Base-by-base conservation (phyloP, 2,888 invertebrate genomes). In the Phragmatobia fuliginosa region DNA sequence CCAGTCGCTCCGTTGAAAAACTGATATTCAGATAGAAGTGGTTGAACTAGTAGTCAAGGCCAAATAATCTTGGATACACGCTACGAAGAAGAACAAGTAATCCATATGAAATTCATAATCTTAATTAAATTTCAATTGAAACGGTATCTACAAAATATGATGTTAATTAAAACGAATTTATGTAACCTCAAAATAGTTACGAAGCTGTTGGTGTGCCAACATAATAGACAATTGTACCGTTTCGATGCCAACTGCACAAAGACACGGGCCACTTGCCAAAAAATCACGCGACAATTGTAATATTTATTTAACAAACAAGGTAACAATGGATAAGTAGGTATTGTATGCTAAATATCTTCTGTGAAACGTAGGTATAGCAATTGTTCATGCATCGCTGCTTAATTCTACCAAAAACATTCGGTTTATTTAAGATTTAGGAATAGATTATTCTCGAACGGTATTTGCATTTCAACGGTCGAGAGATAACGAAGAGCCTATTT, bases 241-340 rank as follows among this genome's bases (percentile, higher is more conserved):
- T 63, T 72, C 61, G 65, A 67, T 71, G 76, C 73, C 78, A 73
- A 72, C 41, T 45, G 62, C 59, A 56, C 60, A 36, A 32, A 58
- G 41, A 61, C 25, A 32, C 16, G 62, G 77, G 78, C 68, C 21
- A 11, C 25, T 25, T 68, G 79, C 80, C 79, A 81, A 73, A 76
- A 73, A 70, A 65, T 28, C 62, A 72, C 71, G 32, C 16, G 45
- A 68, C 66, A 32, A 63, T 49, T 63, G 63, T 49, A 21, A 25
- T 63, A 49, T 65, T 65, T 65, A 58, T 65, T 65, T 58, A 65
- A 65, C 56, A 58, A 38, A 65, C 58, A 58, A 56, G 65, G 33
- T 65, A 58, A 58, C 56, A 38, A 65, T 65, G 28, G 16, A 65
- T 59, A 58, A 52, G 56, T 56, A n/a, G 21, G 59, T 59, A 66